Percentiles rank a stretch among this genome's conserved stretches.
phyloP scores from a whole-genome alignment of 2,797 vertebrate genomes.

The Sternotherus odoratus region DNA sequence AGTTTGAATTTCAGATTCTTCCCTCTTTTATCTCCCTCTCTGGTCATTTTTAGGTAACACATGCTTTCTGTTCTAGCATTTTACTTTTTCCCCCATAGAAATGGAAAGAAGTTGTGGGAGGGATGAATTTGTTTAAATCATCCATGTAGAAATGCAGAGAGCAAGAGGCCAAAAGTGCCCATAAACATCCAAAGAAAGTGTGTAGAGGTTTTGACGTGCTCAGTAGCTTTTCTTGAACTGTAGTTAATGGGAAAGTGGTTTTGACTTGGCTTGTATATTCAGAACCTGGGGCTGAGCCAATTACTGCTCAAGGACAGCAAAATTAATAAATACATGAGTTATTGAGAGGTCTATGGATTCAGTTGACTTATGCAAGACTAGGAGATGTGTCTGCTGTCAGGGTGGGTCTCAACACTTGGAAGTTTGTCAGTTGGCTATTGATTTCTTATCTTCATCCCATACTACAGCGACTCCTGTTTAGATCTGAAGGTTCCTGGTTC shows the following conservation, averaged over 20 bases:
- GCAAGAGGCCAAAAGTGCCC: background rate
- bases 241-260: background rate
- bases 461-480: background rate
- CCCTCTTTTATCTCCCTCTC: background rate
- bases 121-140: background rate
- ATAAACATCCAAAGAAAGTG: background rate
- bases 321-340: background rate
- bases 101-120: background rate
- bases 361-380: background rate
- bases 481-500: background rate
- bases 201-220: background rate
- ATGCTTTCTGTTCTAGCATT: background rate
- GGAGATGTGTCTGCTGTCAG: background rate
- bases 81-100: background rate
- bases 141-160: background rate
- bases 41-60: background rate
- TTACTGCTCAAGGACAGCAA: background rate
- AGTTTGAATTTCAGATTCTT: background rate
- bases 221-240: background rate
- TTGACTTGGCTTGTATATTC: background rate
- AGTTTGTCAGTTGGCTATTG: background rate
- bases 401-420: background rate
- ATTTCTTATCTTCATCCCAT: background rate
- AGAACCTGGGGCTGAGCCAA: background rate
- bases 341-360: background rate